Base-by-base conservation (phyloP, 2,113 vertebrate genomes). In the Lanius collurio region DNA sequence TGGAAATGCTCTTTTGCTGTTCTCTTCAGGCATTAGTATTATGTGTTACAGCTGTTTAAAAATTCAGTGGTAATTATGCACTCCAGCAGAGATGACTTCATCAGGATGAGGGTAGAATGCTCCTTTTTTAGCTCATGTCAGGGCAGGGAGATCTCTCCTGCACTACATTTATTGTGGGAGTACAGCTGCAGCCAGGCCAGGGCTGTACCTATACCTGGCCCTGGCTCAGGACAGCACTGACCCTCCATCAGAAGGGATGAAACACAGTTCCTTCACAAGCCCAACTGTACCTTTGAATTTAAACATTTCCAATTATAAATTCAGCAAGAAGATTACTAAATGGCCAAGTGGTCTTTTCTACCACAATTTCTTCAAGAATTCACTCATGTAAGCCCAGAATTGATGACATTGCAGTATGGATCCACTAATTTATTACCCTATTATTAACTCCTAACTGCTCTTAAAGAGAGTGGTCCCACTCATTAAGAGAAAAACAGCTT, bases 21-120 rank as follows among this genome's bases (percentile, higher is more conserved):
- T 93, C 55, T 77, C 39, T 83, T 90, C 52, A 93, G 79, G 68
- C 86, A 86, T 92, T 94, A 77, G 90, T 90, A 83, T 81, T 90
- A 94, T 83, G 90, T 85, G 80, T 67, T 95, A 89, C 35, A 92
- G 92, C 71, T 93, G 83, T 93, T 95, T 59, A 94, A 95, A 94
- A 93, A 92, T 83, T 70, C 90, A 86, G 80, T 52, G 79, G 88
- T 93, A 94, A 94, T 96, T 94, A 95, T 70, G 44, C 62, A 89
- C 71, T 73, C 39, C 21, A 83, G 30, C 63, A 93, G 68, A 86
- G 67, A 86, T 65, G 9, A 83, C 30, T 88, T 97, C 79, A 86
- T 89, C 69, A 53, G 50, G 55, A 80, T 63, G 68, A 88, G 83
- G n/a, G 63, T 57, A 79, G 95, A 91, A 93, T 57, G 12, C 10